phyloP scores from a whole-genome alignment of 2,888 invertebrate genomes.

The Arge pagana region DNA sequence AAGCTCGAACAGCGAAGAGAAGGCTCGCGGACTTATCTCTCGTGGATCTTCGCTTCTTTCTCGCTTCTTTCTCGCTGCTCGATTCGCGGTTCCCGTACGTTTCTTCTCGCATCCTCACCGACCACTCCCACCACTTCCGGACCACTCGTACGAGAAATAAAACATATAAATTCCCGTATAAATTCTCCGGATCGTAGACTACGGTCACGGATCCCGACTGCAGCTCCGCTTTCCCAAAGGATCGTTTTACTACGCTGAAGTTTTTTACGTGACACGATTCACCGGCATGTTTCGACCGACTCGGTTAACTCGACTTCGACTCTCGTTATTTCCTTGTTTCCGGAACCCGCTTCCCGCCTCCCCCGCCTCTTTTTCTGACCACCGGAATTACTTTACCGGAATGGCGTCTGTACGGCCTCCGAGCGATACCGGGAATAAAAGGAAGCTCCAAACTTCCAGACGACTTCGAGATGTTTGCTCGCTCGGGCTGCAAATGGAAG shows the following conservation, averaged over 20 bases:
- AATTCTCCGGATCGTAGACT: background rate
- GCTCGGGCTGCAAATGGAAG: conserved; percentile 10
- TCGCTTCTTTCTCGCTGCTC: too few species aligned
- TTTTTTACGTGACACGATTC: conserved; percentile 14
- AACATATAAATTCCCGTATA: background rate
- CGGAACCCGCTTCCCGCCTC: background rate
- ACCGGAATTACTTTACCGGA: too few species aligned
- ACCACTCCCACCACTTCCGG: too few species aligned
- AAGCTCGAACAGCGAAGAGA: too few species aligned
- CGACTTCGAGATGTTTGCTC: conserved; percentile 17
- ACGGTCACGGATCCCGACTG: conserved; percentile 8
- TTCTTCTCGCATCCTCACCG: too few species aligned
- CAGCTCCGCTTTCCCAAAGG: conserved; percentile 6
- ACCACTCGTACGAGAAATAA: too few species aligned
- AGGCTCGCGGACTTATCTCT: conserved; percentile 2
- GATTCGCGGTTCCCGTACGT: too few species aligned
- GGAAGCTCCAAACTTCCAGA: conserved; percentile 2
- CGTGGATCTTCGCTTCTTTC: too few species aligned
- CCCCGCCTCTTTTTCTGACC: background rate
- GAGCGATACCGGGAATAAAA: background rate
- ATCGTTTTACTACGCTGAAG: conserved; percentile 8
- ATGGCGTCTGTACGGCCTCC: too few species aligned
- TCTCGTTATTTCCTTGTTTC: background rate
- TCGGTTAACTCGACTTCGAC: background rate
- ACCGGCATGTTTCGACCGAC: background rate